Evolutionary conservation across 2,797 vertebrate genomes (phyloP).

Genomic region (Phoebastria nigripes): DNA sequence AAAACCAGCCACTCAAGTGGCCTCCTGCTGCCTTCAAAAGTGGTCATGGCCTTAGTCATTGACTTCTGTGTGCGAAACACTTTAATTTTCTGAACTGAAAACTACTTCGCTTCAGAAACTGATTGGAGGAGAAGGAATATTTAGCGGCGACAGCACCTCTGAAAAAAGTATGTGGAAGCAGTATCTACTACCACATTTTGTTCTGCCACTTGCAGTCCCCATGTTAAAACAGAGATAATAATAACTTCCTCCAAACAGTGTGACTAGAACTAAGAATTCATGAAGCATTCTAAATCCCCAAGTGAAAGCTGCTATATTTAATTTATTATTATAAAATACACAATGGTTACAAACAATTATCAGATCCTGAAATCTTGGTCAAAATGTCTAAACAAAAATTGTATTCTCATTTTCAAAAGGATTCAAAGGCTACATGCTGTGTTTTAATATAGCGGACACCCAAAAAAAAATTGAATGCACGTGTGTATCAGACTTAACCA

Average conservation of each 20-base stretch:
- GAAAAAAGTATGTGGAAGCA: not conserved
- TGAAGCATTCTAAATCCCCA: not conserved
- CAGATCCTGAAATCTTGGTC: not conserved
- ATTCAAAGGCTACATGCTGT: not conserved
- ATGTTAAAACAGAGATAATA: not conserved
- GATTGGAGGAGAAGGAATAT: not conserved
- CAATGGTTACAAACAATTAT: not conserved
- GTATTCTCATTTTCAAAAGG: not conserved
- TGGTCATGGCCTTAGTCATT: accelerated
- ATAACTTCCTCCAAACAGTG: not conserved
- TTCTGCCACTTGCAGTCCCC: not conserved
- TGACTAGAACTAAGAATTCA: not conserved
- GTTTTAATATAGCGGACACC: not conserved
- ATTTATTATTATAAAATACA: not conserved
- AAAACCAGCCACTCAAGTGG: accelerated
- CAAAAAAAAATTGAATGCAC: not conserved
- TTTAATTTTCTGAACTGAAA: not conserved
- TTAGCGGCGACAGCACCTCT: accelerated
- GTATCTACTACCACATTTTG: not conserved
- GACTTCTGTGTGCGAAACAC: accelerated
- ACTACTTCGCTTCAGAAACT: not conserved
- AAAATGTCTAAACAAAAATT: not conserved
- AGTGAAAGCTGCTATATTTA: not conserved
- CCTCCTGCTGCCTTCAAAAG: not conserved
- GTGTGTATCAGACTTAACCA: not conserved